Conservation (phyloP, 2,113 vertebrate genomes). For the Calypte anna region DNA sequence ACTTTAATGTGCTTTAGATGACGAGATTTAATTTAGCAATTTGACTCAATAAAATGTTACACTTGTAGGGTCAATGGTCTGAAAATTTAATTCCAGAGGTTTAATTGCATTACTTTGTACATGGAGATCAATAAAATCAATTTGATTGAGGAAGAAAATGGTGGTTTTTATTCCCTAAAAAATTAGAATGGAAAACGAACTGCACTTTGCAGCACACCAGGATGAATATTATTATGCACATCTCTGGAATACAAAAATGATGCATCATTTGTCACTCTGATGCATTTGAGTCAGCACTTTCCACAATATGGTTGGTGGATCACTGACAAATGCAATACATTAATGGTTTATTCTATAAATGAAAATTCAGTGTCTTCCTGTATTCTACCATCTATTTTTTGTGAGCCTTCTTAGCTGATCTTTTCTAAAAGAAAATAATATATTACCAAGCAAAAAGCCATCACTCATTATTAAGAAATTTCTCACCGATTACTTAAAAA, state of each 20-base stretch:
- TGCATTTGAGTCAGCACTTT: conserved; percentile 55
- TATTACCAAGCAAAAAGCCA: background rate
- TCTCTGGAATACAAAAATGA: conserved; percentile 52
- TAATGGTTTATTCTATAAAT: conserved; percentile 72
- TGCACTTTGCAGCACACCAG: conserved; percentile 39
- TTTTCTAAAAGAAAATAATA: background rate
- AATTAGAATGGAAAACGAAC: conserved; percentile 54
- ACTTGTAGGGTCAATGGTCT: conserved; percentile 87
- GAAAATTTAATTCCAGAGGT: conserved; percentile 90
- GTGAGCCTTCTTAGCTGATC: background rate
- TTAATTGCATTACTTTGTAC: conserved; percentile 90
- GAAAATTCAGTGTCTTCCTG: conserved; percentile 68
- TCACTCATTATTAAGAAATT: background rate
- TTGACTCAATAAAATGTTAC: conserved; percentile 88
- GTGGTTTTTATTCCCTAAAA: conserved; percentile 68
- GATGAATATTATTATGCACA: conserved; percentile 21
- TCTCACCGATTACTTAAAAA: background rate
- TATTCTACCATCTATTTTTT: background rate
- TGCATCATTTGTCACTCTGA: conserved; percentile 14
- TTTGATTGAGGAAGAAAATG: conserved; percentile 80
- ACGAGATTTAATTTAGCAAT: conserved; percentile 87
- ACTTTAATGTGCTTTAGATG: conserved; percentile 82
- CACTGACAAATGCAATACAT: conserved; percentile 38
- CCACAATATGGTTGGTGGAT: conserved; percentile 31
- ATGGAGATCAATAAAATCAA: conserved; percentile 89